Evolutionary conservation across 2,888 invertebrate genomes (phyloP).

Genomic region (Agrotis clavis): DNA sequence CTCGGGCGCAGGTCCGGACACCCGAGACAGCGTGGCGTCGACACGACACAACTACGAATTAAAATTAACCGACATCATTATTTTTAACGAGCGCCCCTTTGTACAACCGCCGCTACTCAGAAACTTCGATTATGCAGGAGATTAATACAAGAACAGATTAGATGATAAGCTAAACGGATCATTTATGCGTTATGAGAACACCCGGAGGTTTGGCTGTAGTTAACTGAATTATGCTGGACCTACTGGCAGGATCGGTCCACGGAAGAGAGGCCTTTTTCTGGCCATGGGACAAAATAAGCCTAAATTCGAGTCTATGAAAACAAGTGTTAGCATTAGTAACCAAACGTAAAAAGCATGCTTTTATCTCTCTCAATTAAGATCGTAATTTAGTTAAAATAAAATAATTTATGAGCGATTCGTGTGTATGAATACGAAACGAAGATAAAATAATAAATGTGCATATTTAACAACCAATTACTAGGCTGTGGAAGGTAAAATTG

Average conservation of each 20-base stretch:
- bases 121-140: constrained; percentile 62
- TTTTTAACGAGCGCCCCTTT: constrained; percentile 76
- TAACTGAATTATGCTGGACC: background rate
- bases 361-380: constrained; percentile 19
- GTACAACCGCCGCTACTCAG: constrained; percentile 69
- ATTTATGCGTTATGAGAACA: constrained; percentile 50
- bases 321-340: background rate
- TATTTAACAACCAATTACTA: constrained; percentile 45
- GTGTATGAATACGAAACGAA: constrained; percentile 41
- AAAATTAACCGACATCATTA: constrained; percentile 75
- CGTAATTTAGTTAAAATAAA: constrained; percentile 32
- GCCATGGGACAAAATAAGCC: background rate
- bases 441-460: constrained; percentile 40
- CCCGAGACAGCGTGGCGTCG: constrained; percentile 84
- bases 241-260: background rate
- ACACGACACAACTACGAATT: constrained; percentile 68
- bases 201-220: constrained; percentile 7
- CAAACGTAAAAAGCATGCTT: background rate
- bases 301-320: background rate
- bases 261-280: no score
- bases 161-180: constrained; percentile 55
- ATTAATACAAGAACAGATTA: constrained; percentile 57
- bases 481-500: constrained; percentile 6
- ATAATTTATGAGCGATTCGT: constrained; percentile 42
- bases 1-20: constrained; percentile 54